A percentile compares a stretch with the other conserved stretches of the same genome.
phyloP scores from a whole-genome alignment of 2,113 vertebrate genomes.

The Equus quagga region DNA sequence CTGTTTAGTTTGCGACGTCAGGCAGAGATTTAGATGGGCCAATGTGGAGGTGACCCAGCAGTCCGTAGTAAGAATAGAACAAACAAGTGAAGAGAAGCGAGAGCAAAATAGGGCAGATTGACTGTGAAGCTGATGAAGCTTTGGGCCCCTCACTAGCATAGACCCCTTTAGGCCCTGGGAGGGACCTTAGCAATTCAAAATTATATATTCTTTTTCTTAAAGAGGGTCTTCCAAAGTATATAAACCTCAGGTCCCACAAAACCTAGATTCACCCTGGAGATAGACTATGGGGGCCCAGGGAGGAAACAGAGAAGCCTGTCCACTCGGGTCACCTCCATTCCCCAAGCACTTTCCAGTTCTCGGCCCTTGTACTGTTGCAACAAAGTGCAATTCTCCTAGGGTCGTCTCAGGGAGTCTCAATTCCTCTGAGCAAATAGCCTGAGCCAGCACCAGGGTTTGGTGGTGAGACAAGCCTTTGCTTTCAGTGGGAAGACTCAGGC shows the following conservation, averaged over 20 bases:
- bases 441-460: background rate
- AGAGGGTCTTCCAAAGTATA: background rate
- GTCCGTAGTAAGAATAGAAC: conserved; percentile 1
- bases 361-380: background rate
- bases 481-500: background rate
- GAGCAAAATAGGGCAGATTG: background rate
- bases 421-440: background rate
- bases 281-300: background rate
- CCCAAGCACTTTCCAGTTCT: background rate
- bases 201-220: conserved; percentile 23
- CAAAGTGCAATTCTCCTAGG: background rate
- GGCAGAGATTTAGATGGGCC: background rate
- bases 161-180: background rate
- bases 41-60: background rate
- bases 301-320: background rate
- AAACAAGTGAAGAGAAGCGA: background rate
- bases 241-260: background rate
- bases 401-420: background rate
- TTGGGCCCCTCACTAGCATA: background rate
- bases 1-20: background rate
- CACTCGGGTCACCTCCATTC: background rate
- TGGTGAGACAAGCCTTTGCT: background rate
- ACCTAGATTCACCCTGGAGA: background rate
- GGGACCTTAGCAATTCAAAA: background rate
- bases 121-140: background rate